Evolutionary conservation across 2,113 vertebrate genomes (phyloP).

Genomic region (Vimba vimba): DNA sequence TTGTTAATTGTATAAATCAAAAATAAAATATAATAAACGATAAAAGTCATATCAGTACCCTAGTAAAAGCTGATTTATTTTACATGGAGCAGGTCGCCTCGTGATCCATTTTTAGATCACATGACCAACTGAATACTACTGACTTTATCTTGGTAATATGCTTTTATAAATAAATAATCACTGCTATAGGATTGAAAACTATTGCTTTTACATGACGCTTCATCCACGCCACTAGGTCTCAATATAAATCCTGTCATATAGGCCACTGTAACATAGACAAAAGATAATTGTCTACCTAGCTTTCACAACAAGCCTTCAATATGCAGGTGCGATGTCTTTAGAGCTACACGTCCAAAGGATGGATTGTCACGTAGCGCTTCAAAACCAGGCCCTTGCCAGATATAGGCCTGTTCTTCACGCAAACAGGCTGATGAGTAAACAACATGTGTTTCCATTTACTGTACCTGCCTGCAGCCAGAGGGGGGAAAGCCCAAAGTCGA

Average conservation of each 20-base stretch:
- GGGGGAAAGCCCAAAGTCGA: constrained; percentile 71
- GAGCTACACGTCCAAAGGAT: neutral
- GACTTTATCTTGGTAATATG: neutral
- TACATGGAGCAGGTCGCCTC: neutral
- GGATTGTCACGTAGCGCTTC: neutral
- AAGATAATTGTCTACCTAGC: neutral
- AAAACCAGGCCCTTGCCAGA: neutral
- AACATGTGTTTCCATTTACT: constrained; percentile 76
- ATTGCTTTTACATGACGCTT: neutral
- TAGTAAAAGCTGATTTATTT: neutral
- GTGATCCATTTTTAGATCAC: neutral
- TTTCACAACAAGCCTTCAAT: neutral
- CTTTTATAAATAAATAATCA: neutral
- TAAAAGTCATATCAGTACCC: neutral
- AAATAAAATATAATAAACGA: neutral
- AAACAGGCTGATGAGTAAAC: constrained; percentile 53
- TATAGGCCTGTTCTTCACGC: constrained; percentile 4
- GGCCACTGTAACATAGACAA: neutral
- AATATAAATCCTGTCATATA: neutral
- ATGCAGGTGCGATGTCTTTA: neutral
- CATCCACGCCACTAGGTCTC: neutral
- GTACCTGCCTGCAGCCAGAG: constrained; percentile 58
- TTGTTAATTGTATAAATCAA: no score
- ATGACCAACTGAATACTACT: neutral
- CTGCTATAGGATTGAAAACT: neutral